Evolutionary conservation across 2,113 vertebrate genomes (phyloP).

Genomic region (Ranitomeya variabilis): DNA sequence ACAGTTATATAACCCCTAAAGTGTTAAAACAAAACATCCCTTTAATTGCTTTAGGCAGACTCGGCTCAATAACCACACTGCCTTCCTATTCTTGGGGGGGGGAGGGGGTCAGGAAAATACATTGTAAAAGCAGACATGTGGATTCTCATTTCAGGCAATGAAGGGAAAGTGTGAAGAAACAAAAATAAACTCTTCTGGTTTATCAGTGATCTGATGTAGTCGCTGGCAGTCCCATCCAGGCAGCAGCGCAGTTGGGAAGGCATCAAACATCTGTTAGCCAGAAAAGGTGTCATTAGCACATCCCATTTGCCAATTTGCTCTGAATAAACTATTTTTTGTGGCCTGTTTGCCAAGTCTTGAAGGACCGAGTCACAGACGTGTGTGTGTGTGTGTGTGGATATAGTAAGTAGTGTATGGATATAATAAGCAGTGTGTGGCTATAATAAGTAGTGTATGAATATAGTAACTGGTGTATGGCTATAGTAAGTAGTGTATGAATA

Average conservation of each 20-base stretch:
- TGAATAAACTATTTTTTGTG: slow-evolving; percentile 35
- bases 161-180: background rate
- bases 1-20: too few relatives aligned
- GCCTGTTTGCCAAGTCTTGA: slow-evolving; percentile 38
- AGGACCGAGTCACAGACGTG: background rate
- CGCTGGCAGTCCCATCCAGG: background rate
- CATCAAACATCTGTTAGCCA: slow-evolving; percentile 49
- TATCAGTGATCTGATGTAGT: slow-evolving; percentile 2
- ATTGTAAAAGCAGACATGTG: background rate
- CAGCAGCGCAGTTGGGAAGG: slow-evolving; percentile 2
- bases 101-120: background rate
- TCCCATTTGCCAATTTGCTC: slow-evolving; percentile 42
- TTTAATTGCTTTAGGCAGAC: too few relatives aligned
- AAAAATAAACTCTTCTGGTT: slow-evolving; percentile 3
- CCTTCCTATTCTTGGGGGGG: background rate
- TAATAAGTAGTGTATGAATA: too few relatives aligned
- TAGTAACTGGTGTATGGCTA: too few relatives aligned
- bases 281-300: slow-evolving; percentile 51
- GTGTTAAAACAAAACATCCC: too few relatives aligned
- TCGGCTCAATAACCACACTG: background rate
- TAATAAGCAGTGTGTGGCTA: too few relatives aligned
- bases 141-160: background rate
- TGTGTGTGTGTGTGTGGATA: too few relatives aligned
- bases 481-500: too few relatives aligned
- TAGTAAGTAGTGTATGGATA: background rate